These are phyloP conservation scores for Crossocerus cetratus DNA, from an alignment of 2,888 invertebrate species.

Conservation along the genomic window DNA sequence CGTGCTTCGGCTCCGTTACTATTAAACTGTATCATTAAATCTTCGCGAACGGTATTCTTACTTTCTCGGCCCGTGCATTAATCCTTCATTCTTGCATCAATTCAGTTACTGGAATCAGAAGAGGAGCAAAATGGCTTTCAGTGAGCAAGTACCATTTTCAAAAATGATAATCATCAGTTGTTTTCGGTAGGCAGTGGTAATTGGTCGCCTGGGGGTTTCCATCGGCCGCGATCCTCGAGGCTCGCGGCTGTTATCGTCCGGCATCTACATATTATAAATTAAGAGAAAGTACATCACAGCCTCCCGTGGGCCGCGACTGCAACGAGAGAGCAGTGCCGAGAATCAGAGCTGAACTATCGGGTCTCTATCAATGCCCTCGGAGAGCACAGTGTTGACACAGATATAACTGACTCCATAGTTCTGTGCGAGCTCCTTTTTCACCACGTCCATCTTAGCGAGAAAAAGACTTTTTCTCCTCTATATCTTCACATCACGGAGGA, in stretches of 20 bases:
- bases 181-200: slow-evolving; percentile 1
- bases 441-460: neutral
- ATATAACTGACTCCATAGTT: slow-evolving; percentile 46
- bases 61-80: neutral
- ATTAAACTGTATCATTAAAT: neutral
- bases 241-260: slow-evolving; percentile 51
- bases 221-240: slow-evolving; percentile 15
- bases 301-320: slow-evolving; percentile 19
- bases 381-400: slow-evolving; percentile 62
- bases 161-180: neutral
- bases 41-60: neutral
- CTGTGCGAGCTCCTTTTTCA: neutral
- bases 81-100: neutral
- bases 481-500: neutral
- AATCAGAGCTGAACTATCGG: slow-evolving; percentile 73
- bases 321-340: slow-evolving; percentile 35
- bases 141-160: neutral
- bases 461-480: neutral
- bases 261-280: slow-evolving; percentile 58
- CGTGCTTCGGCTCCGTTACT: neutral
- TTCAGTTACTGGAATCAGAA: neutral
- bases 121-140: neutral
- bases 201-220: slow-evolving; percentile 19
- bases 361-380: slow-evolving; percentile 61
- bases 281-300: slow-evolving; percentile 65